These are phyloP conservation scores for Eutolmus rufibarbis DNA, from an alignment of 2,888 invertebrate species.

Conservation along the genomic window DNA sequence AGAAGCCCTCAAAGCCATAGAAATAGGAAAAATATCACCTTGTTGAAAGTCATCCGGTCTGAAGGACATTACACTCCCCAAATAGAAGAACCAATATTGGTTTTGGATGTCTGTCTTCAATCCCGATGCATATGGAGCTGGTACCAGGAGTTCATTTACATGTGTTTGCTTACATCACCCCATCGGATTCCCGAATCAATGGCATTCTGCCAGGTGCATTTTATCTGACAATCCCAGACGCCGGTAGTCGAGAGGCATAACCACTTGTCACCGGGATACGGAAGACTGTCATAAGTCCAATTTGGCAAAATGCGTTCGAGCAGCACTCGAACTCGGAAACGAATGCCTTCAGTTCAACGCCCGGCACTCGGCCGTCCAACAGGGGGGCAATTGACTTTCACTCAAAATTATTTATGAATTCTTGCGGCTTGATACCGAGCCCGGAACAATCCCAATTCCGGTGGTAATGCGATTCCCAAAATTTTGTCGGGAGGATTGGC, in stretches of 20 bases:
- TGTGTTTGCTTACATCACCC: constrained; percentile 7
- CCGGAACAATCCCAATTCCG: neutral
- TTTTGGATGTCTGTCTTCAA: neutral
- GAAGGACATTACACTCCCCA: constrained; percentile 17
- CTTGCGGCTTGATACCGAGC: neutral
- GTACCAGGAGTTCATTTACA: neutral
- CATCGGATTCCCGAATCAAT: neutral
- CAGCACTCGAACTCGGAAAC: neutral
- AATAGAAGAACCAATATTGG: neutral
- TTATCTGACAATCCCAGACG: constrained; percentile 14
- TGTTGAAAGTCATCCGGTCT: neutral
- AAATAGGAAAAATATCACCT: neutral
- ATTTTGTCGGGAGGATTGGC: neutral
- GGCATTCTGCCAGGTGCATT: constrained; percentile 26
- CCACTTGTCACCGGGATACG: neutral
- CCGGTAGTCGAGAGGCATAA: neutral
- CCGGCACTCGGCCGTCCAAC: neutral
- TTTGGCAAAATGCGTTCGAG: neutral
- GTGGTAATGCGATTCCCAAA: neutral
- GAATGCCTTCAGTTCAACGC: neutral
- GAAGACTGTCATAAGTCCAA: constrained; percentile 18
- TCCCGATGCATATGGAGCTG: neutral
- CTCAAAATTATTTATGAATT: neutral
- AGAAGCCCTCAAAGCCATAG: neutral
- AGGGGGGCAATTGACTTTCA: neutral